Evolutionary conservation across 2,113 vertebrate species (phyloP).

Genomic region (Dicaeum eximium): DNA sequence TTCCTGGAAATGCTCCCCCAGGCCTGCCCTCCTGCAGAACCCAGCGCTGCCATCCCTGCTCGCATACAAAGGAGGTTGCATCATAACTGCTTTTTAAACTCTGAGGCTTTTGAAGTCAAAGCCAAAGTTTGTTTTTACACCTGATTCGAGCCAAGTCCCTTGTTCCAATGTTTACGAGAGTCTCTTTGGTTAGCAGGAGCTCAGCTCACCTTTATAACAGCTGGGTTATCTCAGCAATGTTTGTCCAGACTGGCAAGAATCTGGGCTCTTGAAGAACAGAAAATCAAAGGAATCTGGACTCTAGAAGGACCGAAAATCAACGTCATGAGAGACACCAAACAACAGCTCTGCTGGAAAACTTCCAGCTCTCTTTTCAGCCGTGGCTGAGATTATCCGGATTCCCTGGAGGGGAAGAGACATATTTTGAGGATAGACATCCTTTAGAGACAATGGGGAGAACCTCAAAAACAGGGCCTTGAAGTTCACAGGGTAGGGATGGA

Average conservation of each 20-base stretch:
- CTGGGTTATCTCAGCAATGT: neutral
- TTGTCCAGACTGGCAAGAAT: neutral
- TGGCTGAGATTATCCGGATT: neutral
- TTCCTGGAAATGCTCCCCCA: neutral
- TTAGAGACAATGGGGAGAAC: neutral
- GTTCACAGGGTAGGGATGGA: neutral
- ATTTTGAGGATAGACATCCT: neutral
- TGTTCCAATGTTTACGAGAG: conserved; percentile 26
- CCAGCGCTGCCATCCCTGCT: neutral
- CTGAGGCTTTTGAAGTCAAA: conserved; percentile 22
- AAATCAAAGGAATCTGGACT: neutral
- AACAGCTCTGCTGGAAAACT: neutral
- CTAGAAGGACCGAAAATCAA: neutral
- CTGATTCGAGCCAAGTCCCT: conserved; percentile 18
- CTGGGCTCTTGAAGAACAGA: neutral
- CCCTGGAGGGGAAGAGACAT: neutral
- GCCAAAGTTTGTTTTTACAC: conserved; percentile 46
- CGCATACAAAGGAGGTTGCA: neutral
- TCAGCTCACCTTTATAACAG: conserved; percentile 8
- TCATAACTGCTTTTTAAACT: conserved; percentile 50
- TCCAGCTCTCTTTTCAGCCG: neutral
- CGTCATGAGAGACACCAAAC: neutral
- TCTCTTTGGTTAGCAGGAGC: neutral
- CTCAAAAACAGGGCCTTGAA: neutral
- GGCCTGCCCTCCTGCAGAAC: neutral